phyloP scores from a whole-genome alignment of 2,113 vertebrate genomes.

The Chaetura pelagica region DNA sequence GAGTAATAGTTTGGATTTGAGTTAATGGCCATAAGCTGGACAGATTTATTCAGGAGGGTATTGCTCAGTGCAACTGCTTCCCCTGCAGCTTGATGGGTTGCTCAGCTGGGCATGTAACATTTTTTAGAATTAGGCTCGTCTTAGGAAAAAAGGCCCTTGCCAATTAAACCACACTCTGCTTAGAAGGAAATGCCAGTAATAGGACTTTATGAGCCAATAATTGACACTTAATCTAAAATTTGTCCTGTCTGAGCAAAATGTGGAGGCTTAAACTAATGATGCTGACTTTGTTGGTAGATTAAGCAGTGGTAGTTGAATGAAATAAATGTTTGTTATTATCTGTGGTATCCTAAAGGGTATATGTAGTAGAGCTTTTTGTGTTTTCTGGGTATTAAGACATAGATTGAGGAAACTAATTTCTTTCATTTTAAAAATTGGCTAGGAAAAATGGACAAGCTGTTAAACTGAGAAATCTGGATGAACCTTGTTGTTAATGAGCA shows the following conservation, averaged over 20 bases:
- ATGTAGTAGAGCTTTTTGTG: background rate
- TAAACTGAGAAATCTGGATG: background rate
- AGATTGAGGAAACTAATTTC: background rate
- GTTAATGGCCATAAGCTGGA: background rate
- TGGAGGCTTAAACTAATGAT: constrained; percentile 34
- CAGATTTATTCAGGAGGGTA: constrained; percentile 14
- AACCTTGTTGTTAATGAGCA: background rate
- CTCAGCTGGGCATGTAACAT: background rate
- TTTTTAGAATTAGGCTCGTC: constrained; percentile 9
- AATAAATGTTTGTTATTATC: constrained; percentile 49
- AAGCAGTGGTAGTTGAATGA: background rate
- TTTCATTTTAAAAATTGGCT: background rate
- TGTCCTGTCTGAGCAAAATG: background rate
- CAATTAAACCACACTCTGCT: constrained; percentile 14
- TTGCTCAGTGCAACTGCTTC: background rate
- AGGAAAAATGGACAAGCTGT: background rate
- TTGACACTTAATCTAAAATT: constrained; percentile 49
- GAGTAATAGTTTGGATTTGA: background rate
- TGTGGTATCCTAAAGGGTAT: background rate
- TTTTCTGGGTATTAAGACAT: background rate
- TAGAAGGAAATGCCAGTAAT: constrained; percentile 22
- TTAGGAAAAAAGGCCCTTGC: constrained; percentile 14
- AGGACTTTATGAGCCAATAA: constrained; percentile 41
- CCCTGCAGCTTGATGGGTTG: constrained; percentile 9
- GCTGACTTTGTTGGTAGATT: constrained; percentile 44